These are phyloP conservation scores for Agrotis puta DNA, from an alignment of 2,888 invertebrate species.

Conservation along the genomic window DNA sequence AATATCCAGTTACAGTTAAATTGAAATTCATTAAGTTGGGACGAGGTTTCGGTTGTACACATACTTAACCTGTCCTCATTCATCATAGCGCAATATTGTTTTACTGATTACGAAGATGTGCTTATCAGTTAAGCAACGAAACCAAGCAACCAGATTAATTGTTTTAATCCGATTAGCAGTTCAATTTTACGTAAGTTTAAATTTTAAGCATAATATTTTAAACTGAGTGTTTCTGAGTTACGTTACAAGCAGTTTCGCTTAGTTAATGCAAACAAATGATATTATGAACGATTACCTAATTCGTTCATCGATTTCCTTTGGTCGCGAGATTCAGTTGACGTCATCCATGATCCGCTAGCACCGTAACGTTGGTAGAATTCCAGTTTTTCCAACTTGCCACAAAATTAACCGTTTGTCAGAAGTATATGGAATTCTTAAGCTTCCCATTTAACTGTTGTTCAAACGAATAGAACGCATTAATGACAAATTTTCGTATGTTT, in stretches of 20 bases:
- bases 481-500: slow-evolving; percentile 47
- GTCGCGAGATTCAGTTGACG: slow-evolving; percentile 49
- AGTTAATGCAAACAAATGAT: slow-evolving; percentile 35
- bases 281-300: slow-evolving; percentile 55
- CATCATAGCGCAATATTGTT: slow-evolving; percentile 23
- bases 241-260: slow-evolving; percentile 20
- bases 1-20: slow-evolving; percentile 72
- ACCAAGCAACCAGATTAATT: slow-evolving; percentile 30
- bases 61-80: slow-evolving; percentile 30
- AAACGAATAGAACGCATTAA: slow-evolving; percentile 43
- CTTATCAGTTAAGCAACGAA: slow-evolving; percentile 36
- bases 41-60: slow-evolving; percentile 36
- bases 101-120: slow-evolving; percentile 11
- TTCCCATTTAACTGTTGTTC: slow-evolving; percentile 55
- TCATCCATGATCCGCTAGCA: slow-evolving; percentile 55
- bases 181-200: slow-evolving; percentile 26
- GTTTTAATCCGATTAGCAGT: slow-evolving; percentile 33
- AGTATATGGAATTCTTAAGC: slow-evolving; percentile 38
- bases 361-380: slow-evolving; percentile 30
- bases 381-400: slow-evolving; percentile 37
- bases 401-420: slow-evolving; percentile 51
- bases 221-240: slow-evolving; percentile 4
- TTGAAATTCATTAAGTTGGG: slow-evolving; percentile 69
- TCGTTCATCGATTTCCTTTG: slow-evolving; percentile 39
- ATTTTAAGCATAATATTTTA: not conserved